Base-by-base conservation (phyloP, 2,113 vertebrate genomes). In the Lethenteron camtschaticum region DNA sequence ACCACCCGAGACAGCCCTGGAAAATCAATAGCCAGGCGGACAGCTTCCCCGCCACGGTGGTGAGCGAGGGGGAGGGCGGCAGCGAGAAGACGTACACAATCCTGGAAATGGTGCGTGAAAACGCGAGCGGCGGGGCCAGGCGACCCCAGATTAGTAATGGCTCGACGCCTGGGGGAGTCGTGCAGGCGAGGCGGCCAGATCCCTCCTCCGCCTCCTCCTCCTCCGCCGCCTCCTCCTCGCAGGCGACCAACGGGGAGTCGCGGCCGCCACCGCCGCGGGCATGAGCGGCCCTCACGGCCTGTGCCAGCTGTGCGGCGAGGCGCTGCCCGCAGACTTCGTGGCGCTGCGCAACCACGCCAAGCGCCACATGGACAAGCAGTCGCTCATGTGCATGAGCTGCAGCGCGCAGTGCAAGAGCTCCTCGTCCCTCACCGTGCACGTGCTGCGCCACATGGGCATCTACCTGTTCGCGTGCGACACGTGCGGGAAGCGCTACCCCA, bases 201-300 rank as follows among this genome's bases (percentile, higher is more conserved):
- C 41, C 41, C 41, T 41, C 41, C 41, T 5, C 41, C 24, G 24
- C 24, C 41, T 41, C 41, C 41, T 41, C 24, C 24, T 41, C 41
- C 41, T 41, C 41, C 41, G 41, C 41, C 41, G 10, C 63, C 63
- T n/a, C n/a, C n/a, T 24, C n/a, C 24, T 66, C 63, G n/a, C 63
- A 66, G 63, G 63, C n/a, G 63, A 66, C 63, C 63, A 66, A 66
- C 24, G 63, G 63, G 63, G 63, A n/a, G 63, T 66, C n/a, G n/a
- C 24, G 63, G 63, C n/a, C n/a, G 63, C 63, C n/a, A 10, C 63
- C 9, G 63, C n/a, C 63, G 24, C 63, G n/a, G n/a, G n/a, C n/a
- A 66, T 66, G 63, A 66, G n/a, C 63, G 63, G 63, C n/a, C 63
- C 63, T 11, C 41, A 41, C 41, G 63, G 63, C n/a, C n/a, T 66